phyloP scores from a whole-genome alignment of 2,888 invertebrate genomes.

The Phaonia tiefii region DNA sequence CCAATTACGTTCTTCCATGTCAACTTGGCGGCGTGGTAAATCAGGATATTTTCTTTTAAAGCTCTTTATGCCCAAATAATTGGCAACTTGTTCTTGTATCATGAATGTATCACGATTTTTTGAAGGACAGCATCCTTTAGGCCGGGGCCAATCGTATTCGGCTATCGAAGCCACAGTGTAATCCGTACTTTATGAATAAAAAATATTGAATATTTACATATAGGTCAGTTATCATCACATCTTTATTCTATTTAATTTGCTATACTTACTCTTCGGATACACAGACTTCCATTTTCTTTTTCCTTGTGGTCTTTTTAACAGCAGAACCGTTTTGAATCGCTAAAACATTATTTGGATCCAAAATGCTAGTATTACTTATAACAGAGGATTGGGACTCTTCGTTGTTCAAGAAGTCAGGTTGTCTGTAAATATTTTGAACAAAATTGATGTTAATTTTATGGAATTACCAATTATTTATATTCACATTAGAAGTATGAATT shows the following conservation, averaged over 20 bases:
- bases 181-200: slow-evolving; percentile 79
- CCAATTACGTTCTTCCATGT: slow-evolving; percentile 95
- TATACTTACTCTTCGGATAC: slow-evolving; percentile 80
- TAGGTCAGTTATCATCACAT: too few relatives aligned
- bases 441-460: slow-evolving; percentile 3
- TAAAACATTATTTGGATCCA: slow-evolving; percentile 75
- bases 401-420: slow-evolving; percentile 76
- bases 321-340: slow-evolving; percentile 70
- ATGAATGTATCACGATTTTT: slow-evolving; percentile 89
- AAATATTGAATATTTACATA: not conserved
- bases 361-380: slow-evolving; percentile 83
- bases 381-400: slow-evolving; percentile 93
- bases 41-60: slow-evolving; percentile 98
- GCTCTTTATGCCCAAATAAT: slow-evolving; percentile 96
- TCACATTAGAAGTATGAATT: too few relatives aligned
- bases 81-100: slow-evolving; percentile 98
- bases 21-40: slow-evolving; percentile 89
- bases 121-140: slow-evolving; percentile 81
- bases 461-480: too few relatives aligned
- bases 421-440: slow-evolving; percentile 72
- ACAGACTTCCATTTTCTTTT: slow-evolving; percentile 81
- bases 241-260: not conserved
- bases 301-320: slow-evolving; percentile 80
- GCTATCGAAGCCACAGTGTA: slow-evolving; percentile 93
- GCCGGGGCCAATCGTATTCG: slow-evolving; percentile 95